A percentile compares a stretch with the other conserved stretches of the same genome.
Conservation (phyloP, 92 coral and sea anemone species). For the Actinostola sp. region DNA sequence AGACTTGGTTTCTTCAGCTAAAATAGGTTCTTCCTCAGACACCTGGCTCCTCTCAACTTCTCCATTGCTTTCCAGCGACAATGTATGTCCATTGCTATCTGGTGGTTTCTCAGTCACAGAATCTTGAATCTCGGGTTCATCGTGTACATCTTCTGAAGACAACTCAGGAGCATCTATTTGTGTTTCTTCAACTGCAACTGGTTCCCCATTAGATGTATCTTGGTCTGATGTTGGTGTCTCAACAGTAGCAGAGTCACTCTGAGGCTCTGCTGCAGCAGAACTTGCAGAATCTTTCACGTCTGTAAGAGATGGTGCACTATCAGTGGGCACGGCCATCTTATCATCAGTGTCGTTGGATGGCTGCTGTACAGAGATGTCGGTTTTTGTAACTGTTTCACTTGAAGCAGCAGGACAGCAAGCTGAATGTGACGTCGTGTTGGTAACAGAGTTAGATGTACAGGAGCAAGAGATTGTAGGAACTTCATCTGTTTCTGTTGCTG, state of each 20-base stretch:
- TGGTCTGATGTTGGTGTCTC: too few species aligned
- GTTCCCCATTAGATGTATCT: too few species aligned
- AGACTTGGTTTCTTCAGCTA: not conserved
- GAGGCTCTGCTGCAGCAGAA: too few species aligned
- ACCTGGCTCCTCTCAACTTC: not conserved
- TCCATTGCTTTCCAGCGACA: not conserved
- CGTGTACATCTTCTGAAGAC: too few species aligned
- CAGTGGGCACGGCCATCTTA: too few species aligned
- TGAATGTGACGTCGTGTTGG: not conserved
- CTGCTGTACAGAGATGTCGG: not conserved
- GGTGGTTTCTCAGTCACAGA: not conserved
- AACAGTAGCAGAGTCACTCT: too few species aligned
- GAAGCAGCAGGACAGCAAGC: not conserved
- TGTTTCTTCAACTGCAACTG: too few species aligned
- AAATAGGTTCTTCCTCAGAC: too few species aligned
- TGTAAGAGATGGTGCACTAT: too few species aligned
- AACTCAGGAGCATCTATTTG: too few species aligned
- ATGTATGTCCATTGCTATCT: not conserved
- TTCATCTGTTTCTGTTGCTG: conserved; percentile 5
- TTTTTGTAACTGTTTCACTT: not conserved
- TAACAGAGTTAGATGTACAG: not conserved
- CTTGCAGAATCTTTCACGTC: too few species aligned
- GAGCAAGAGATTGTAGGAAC: not conserved
- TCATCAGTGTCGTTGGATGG: too few species aligned
- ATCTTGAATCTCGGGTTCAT: not conserved